These are phyloP conservation scores for Pachyramphus minor DNA, from an alignment of 2,113 vertebrate genomes.

Conservation along the genomic window DNA sequence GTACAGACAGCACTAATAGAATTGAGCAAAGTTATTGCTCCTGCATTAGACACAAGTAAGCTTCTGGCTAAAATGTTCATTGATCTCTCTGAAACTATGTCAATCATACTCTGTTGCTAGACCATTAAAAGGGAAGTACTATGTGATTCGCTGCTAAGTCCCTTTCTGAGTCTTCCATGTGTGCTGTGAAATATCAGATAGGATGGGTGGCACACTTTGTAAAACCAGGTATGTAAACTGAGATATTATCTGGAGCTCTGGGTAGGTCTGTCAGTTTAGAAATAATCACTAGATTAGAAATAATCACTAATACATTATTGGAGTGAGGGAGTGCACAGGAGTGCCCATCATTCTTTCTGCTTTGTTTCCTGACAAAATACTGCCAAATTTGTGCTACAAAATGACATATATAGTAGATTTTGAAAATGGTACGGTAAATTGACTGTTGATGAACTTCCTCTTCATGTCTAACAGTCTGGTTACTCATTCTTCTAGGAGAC, in stretches of 20 bases:
- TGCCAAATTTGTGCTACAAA: neutral
- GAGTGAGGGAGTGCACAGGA: neutral
- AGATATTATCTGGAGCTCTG: neutral
- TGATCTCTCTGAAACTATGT: constrained; percentile 37
- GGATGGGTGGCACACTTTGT: neutral
- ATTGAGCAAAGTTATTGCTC: constrained; percentile 39
- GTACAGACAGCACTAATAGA: constrained; percentile 55
- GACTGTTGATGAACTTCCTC: neutral
- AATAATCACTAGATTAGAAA: constrained; percentile 18
- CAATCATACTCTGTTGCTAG: neutral
- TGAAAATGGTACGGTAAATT: neutral
- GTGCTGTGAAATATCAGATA: neutral
- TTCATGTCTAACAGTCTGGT: neutral
- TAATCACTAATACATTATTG: neutral
- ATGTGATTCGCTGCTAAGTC: neutral
- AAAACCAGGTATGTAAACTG: neutral
- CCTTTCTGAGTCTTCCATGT: neutral
- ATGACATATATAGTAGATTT: neutral
- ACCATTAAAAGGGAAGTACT: constrained; percentile 7
- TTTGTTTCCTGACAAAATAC: neutral
- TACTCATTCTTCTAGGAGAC: fast-evolving
- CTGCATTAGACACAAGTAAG: constrained; percentile 31
- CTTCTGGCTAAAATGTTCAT: constrained; percentile 54
- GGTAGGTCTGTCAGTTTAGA: neutral
- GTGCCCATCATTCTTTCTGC: neutral